phyloP scores from a whole-genome alignment of 1,140 invertebrate genomes.

The Eupristina koningsbergeri region DNA sequence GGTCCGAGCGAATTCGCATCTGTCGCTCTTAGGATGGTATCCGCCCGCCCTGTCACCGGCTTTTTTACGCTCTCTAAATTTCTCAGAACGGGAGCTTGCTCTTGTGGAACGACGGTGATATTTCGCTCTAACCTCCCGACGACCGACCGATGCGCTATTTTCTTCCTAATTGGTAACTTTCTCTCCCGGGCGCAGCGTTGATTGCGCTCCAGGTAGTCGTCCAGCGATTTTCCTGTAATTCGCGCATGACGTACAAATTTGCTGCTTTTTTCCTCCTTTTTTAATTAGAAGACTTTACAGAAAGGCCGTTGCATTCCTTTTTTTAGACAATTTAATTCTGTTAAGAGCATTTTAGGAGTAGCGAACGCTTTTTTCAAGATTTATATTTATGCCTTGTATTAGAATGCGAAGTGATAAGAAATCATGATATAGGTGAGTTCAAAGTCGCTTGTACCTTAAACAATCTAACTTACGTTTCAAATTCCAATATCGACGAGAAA shows the following conservation, averaged over 20 bases:
- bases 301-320: neutral
- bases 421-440: too few relatives aligned
- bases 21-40: neutral
- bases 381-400: too few relatives aligned
- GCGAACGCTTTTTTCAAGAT: too few relatives aligned
- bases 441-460: too few relatives aligned
- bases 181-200: neutral
- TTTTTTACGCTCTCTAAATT: constrained; percentile 27
- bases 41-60: neutral
- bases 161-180: constrained; percentile 21
- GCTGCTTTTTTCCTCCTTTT: neutral
- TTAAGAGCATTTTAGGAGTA: too few relatives aligned
- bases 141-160: neutral
- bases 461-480: too few relatives aligned
- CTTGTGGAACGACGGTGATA: constrained; percentile 16
- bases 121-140: neutral
- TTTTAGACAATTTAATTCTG: too few relatives aligned
- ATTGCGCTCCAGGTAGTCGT: neutral
- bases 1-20: neutral
- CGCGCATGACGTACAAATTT: neutral
- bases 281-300: neutral
- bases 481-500: too few relatives aligned
- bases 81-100: neutral
- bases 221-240: neutral
- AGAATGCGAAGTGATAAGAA: too few relatives aligned